A percentile compares a stretch with the other conserved stretches of the same genome.
Evolutionary conservation across 2,113 vertebrate genomes (phyloP).

Genomic region (Mustela nigripes): DNA sequence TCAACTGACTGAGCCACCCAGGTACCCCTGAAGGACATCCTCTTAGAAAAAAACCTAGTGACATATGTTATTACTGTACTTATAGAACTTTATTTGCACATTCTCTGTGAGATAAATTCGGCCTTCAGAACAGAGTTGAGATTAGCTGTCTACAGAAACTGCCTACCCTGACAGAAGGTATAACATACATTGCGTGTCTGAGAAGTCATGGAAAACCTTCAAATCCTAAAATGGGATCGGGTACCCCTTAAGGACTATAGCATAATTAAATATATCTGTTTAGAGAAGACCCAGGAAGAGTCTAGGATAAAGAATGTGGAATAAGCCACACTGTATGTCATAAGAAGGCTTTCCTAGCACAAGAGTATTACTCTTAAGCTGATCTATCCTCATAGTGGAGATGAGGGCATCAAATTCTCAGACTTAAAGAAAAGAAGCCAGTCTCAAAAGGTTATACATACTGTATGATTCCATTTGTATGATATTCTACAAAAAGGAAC

Average conservation of each 20-base stretch:
- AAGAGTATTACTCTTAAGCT: neutral
- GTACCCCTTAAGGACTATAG: neutral
- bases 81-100: neutral
- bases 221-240: neutral
- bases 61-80: neutral
- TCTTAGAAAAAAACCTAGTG: neutral
- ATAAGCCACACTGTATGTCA: neutral
- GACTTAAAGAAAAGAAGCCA: neutral
- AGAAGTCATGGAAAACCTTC: slow-evolving; percentile 19
- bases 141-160: neutral
- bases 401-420: neutral
- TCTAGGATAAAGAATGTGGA: neutral
- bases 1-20: neutral
- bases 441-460: neutral
- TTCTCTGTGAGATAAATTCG: neutral
- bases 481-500: neutral
- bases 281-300: neutral
- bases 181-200: neutral
- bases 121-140: neutral
- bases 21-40: neutral
- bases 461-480: neutral
- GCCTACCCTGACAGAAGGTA: neutral
- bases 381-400: neutral
- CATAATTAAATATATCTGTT: neutral
- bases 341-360: neutral